These are phyloP conservation scores for Neoascia interrupta DNA, from an alignment of 2,888 invertebrate genomes.

Conservation along the genomic window DNA sequence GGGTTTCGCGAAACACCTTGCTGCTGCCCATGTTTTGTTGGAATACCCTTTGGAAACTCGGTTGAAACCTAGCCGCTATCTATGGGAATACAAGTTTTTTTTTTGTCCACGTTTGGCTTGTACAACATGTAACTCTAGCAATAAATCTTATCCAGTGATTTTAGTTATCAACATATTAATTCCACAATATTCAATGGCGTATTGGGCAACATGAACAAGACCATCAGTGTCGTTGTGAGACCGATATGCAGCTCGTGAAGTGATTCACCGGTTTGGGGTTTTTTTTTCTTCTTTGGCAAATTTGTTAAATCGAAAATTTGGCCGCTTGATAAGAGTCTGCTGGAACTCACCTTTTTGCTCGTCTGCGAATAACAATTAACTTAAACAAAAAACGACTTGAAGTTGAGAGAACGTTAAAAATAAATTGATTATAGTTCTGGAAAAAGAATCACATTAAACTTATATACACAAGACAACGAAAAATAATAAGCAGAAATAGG, in stretches of 20 bases:
- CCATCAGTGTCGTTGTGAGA: constrained; percentile 25
- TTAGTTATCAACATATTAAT: constrained; percentile 34
- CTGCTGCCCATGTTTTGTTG: constrained; percentile 33
- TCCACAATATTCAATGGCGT: constrained; percentile 38
- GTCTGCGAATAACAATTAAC: constrained; percentile 4
- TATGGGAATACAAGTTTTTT: constrained; percentile 3
- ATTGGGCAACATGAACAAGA: constrained; percentile 13
- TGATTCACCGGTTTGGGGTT: constrained; percentile 63
- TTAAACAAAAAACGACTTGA: constrained; percentile 31
- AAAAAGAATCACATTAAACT: constrained; percentile 64
- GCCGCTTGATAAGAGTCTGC: neutral
- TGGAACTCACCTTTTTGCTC: constrained; percentile 37
- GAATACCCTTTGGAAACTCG: constrained; percentile 17
- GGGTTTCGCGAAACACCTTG: constrained; percentile 32
- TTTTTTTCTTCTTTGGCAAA: constrained; percentile 17
- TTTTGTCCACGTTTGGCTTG: neutral
- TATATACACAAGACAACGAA: constrained; percentile 67
- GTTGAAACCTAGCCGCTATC: constrained; percentile 4
- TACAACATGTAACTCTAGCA: neutral
- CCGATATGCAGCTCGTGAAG: constrained; percentile 37
- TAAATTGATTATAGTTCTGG: constrained; percentile 51
- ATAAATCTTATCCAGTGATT: constrained; percentile 2
- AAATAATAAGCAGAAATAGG: constrained; percentile 67
- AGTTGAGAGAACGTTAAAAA: constrained; percentile 58
- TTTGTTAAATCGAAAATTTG: neutral